A percentile compares a stretch with the other conserved stretches of the same genome.
Evolutionary conservation across 2,113 vertebrate genomes (phyloP).

Genomic region (Geococcyx californianus): DNA sequence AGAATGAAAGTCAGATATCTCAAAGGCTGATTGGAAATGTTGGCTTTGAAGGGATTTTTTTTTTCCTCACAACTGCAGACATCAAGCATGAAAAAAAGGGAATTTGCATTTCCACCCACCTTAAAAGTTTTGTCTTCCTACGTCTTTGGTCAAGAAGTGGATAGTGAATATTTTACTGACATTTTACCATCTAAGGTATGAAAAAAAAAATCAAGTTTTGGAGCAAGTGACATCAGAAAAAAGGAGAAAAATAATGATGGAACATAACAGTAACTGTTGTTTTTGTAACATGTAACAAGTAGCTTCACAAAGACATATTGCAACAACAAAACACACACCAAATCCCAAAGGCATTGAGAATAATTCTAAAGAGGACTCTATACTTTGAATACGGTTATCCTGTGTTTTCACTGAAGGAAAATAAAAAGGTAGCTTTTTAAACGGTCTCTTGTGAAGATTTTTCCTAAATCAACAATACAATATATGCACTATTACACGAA

Average conservation of each 20-base stretch:
- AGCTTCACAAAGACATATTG: neutral
- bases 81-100: neutral
- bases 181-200: neutral
- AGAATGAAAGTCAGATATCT: neutral
- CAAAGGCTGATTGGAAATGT: neutral
- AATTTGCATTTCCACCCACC: neutral
- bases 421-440: neutral
- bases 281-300: neutral
- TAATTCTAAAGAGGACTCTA: neutral
- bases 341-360: neutral
- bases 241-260: neutral
- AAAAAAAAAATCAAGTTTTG: neutral
- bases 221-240: neutral
- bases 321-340: neutral
- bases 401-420: neutral
- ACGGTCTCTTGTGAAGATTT: neutral
- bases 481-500: neutral
- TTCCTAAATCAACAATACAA: neutral
- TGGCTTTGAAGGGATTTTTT: neutral
- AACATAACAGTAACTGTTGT: neutral
- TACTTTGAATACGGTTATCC: neutral
- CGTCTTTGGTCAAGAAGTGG: neutral
- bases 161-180: neutral
- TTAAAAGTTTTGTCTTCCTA: neutral
- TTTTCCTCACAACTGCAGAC: neutral